Base-by-base conservation (phyloP, 2,113 vertebrate species). In the Porphyrio hochstetteri region DNA sequence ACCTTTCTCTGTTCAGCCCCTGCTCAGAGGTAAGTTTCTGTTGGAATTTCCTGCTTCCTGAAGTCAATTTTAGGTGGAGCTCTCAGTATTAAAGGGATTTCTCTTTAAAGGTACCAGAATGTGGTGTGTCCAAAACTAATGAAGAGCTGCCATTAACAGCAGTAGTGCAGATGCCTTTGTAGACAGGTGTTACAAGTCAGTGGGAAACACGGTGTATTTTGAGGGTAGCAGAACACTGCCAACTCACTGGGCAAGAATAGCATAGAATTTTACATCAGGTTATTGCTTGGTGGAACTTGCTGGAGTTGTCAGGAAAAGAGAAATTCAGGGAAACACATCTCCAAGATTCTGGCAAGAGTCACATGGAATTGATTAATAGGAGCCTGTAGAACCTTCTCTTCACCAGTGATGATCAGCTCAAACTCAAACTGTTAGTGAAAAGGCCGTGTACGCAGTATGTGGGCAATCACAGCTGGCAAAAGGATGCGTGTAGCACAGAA, bases 381-480 rank as follows among this genome's bases (percentile, higher is more conserved):
- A 77, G 12, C 1, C 0, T 65, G 20, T 24, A 53, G 60, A 75
- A 55, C 57, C 33, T 82, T 71, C 16, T 4, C 12, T 79, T 40
- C 35, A 20, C 8, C 20, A 20, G 52, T 8, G 5, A 42, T 31
- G 36, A 55, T 57, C 16, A 59, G 19, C 50, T 88, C 50, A 67
- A 94, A 61, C 29, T 23, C 44, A 67, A 44, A 44, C 4, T 74
- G 17, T 25, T 25, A 38, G 24, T 61, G 52, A 74, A 57, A 81
- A 85, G 7, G 23, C 9, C 0, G 1, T 23, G 19, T 31, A 13
- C 52, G 72, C 1, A 1, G 16, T 36, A 44, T 11, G 21, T 65
- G 69, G 17, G 17, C 40, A 38, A 33, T 52, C 27, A 27, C 27
- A 72, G 16, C 18, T 38, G 56, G 44, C 52, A 78, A 21, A 18